A percentile compares a stretch with the other conserved stretches of the same genome.
phyloP scores from a whole-genome alignment of 2,113 vertebrate species.

The human (Homo sapiens) region DNA sequence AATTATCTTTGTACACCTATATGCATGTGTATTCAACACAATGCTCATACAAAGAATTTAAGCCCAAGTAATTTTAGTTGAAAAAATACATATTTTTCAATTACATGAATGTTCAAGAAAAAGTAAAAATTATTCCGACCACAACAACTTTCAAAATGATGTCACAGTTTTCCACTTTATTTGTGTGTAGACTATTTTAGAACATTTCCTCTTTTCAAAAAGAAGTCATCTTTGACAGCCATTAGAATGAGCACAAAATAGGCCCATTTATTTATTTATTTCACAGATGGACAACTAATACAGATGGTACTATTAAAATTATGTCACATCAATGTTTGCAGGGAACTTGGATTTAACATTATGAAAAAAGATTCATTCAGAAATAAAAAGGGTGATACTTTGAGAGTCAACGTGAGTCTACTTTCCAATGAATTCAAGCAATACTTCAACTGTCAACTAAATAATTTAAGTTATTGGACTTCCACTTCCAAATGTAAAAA shows the following conservation, averaged over 20 bases:
- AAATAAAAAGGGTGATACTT: not conserved
- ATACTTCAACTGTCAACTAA: not conserved
- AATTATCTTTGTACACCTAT: not conserved
- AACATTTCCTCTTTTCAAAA: not conserved
- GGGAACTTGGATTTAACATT: conserved; percentile 29
- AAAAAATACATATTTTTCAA: not conserved
- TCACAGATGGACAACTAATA: not conserved
- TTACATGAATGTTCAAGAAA: not conserved
- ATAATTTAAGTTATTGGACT: not conserved
- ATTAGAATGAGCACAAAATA: not conserved
- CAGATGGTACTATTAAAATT: conserved; percentile 40
- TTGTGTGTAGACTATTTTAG: not conserved
- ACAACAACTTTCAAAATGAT: not conserved
- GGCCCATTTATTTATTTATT: not conserved
- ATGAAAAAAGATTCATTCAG: not conserved
- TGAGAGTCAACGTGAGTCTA: not conserved
- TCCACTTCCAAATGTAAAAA: not conserved
- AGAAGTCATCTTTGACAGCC: not conserved
- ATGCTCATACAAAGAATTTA: not conserved
- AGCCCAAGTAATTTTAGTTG: not conserved
- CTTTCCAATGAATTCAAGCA: not conserved
- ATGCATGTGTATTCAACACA: not conserved
- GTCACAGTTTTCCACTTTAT: conserved; percentile 9
- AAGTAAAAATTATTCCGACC: not conserved
- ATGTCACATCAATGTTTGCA: not conserved